Conservation (phyloP, 1,140 invertebrate species). For the Laupala kohalensis region DNA sequence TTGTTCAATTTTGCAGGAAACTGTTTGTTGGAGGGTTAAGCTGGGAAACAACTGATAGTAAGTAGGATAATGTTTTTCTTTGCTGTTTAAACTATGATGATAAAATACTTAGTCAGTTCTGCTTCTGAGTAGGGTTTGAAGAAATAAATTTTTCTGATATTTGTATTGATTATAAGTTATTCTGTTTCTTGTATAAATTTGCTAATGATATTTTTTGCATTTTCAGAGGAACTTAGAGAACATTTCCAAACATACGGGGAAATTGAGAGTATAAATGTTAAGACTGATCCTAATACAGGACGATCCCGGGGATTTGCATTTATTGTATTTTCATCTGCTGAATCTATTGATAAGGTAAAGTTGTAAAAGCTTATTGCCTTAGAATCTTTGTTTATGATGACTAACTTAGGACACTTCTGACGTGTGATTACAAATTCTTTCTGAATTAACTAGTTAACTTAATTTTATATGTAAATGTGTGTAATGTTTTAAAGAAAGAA, state of each 20-base stretch:
- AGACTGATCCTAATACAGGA: slow-evolving; percentile 81
- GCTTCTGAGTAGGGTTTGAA: slow-evolving; percentile 11
- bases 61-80: slow-evolving; percentile 37
- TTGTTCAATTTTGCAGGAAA: slow-evolving; percentile 69
- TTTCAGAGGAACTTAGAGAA: slow-evolving; percentile 81
- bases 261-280: slow-evolving; percentile 87
- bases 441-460: slow-evolving; percentile 7
- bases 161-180: not conserved
- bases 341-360: slow-evolving; percentile 76
- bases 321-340: slow-evolving; percentile 80
- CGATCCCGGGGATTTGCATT: slow-evolving; percentile 87
- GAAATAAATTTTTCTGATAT: not conserved
- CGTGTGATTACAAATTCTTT: not conserved
- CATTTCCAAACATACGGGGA: slow-evolving; percentile 81
- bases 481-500: not conserved
- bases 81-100: not conserved
- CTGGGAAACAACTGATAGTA: slow-evolving; percentile 96
- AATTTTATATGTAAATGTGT: not conserved
- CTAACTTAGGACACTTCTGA: not conserved
- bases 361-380: not conserved
- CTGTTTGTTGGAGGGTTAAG: slow-evolving; percentile 93
- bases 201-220: slow-evolving; percentile 17
- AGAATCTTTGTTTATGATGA: not conserved
- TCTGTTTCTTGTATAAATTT: not conserved
- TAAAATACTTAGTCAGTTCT: slow-evolving; percentile 11